Evolutionary conservation across 2,113 vertebrate species (phyloP), one percentile per base, ranked within the genome.

Genomic region (Cebidichthys violaceus): DNA sequence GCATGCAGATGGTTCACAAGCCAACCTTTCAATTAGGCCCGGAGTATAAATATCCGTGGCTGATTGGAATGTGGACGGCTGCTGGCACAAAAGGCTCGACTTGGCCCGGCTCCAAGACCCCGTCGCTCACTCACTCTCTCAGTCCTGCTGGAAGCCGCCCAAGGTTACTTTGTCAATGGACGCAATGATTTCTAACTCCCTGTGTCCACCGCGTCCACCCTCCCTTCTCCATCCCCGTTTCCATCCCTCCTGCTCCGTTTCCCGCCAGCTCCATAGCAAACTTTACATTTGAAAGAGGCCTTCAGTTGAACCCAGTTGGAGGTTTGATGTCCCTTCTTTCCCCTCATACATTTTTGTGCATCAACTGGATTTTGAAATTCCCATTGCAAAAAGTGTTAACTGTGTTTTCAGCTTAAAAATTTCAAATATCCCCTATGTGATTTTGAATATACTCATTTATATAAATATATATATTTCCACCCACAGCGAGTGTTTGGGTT

Each of bases 11-110:
- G 92, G 91, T 91, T 93, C 84, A 91, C 91, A 92, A 93, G 85
- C 90, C 93, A 94, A 89, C 91, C 92, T 94, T 95, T 94, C 92
- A 94, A 94, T 94, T 94, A 94, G 87, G 87, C 86, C 89, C 60
- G 27, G 85, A 89, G 93, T 94, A 93, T 94, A 93, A 94, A 94
- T 94, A 94, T 95, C 89, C 74, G 55, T 81, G 84, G 88, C 90
- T 93, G 90, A 94, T 93, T 94, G 90, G 91, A 94, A 94, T 92
- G 91, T 93, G 93, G 90, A 57, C 87, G 91, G 88, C 91, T 92
- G 90, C 86, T 83, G 90, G 87, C 92, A 93, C 94, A 94, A 93
- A 94, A 92, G 91, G 81, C 88, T 84, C n/a, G 4, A 27, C 57
- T 83, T 96, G 93, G 94, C 90, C 67, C 29, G 5, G n/a, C 71